Evolutionary conservation across 2,113 vertebrate genomes (phyloP).

Genomic region (Glaucidium brasilianum): DNA sequence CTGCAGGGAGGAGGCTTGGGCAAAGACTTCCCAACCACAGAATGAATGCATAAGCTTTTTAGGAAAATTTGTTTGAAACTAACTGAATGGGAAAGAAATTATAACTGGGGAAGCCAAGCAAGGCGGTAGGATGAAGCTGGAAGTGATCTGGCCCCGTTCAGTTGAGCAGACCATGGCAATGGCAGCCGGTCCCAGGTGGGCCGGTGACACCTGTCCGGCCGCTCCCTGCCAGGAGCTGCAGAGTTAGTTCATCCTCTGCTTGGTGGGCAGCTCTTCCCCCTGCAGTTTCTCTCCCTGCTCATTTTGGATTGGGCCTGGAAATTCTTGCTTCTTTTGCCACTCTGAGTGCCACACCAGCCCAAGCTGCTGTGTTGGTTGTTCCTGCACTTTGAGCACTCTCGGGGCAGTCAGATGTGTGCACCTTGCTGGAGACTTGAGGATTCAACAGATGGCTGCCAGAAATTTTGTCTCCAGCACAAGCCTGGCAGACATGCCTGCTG

Average conservation of each 20-base stretch:
- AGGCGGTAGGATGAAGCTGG: neutral
- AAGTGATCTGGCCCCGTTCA: neutral
- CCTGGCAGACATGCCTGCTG: neutral
- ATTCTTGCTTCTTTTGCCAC: neutral
- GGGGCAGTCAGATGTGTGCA: neutral
- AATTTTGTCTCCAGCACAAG: neutral
- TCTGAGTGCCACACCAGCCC: neutral
- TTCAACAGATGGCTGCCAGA: neutral
- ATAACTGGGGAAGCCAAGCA: neutral
- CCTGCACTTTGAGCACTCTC: neutral
- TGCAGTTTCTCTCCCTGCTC: neutral
- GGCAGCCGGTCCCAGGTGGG: neutral
- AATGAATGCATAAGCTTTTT: neutral
- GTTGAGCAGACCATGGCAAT: neutral
- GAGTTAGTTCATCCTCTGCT: neutral
- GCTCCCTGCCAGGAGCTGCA: neutral
- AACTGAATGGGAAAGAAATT: neutral
- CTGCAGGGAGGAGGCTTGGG: neutral
- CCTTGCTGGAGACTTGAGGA: neutral
- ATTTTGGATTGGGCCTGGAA: neutral
- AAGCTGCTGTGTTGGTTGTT: rapidly evolving
- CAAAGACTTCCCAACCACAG: neutral
- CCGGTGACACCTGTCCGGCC: neutral
- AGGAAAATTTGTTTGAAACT: neutral
- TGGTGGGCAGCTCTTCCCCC: neutral